phyloP scores from a whole-genome alignment of 2,797 vertebrate genomes.

The Smutsia gigantea region DNA sequence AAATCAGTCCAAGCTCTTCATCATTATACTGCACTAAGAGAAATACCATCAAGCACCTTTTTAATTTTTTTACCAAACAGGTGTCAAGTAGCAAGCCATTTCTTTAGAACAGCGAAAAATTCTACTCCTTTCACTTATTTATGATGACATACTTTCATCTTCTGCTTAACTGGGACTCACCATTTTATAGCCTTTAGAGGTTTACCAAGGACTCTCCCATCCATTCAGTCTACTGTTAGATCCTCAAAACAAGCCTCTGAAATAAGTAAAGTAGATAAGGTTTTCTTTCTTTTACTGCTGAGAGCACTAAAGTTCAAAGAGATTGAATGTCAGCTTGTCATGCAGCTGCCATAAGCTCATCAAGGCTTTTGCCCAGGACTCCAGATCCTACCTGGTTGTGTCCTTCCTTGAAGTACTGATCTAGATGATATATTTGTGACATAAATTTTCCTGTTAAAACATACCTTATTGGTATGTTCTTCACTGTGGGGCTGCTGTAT shows the following conservation, averaged over 20 bases:
- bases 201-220: neutral
- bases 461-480: neutral
- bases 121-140: neutral
- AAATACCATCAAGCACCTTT: neutral
- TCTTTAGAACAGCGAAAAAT: constrained; percentile 6
- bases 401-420: neutral
- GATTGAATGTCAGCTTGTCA: neutral
- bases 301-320: neutral
- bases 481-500: neutral
- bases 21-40: neutral
- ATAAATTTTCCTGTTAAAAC: neutral
- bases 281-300: neutral
- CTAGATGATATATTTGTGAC: neutral
- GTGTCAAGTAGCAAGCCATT: neutral
- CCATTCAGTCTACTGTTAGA: neutral
- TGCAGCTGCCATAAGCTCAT: neutral
- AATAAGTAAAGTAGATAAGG: neutral
- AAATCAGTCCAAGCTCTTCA: neutral
- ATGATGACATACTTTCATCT: neutral
- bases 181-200: neutral
- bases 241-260: neutral
- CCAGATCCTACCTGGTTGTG: neutral
- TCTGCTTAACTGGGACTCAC: neutral
- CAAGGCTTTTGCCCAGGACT: neutral
- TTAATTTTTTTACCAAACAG: neutral